Base-by-base conservation (phyloP, 2,113 vertebrate species). In the Microcebus jonahi region DNA sequence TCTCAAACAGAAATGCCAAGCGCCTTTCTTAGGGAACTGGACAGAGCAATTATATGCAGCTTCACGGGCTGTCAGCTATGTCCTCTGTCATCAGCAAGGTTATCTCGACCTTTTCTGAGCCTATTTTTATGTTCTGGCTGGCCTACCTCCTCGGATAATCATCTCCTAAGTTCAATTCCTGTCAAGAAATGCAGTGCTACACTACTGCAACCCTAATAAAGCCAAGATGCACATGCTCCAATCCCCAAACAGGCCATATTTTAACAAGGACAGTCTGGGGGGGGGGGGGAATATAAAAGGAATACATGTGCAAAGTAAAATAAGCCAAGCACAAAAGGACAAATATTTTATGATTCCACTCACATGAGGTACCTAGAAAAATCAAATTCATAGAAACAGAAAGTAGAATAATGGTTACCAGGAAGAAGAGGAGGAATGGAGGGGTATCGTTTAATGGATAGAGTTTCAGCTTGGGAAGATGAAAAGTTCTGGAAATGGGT, bases 41-140 rank as follows among this genome's bases (percentile, higher is more conserved):
- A 57, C 11, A 11, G 39, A 87, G 27, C 75, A 59, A 77, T 61
- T 67, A 18, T 1, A 14, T 82, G 57, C 36, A 61, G 53, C 71
- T 48, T 90, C 68, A 6, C 53, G 31, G 65, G 45, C 61, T 68
- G 50, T 88, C 81, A 61, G 45, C 45, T 39, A 5, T 42, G 63
- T 6, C 34, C 73, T 90, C 50, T 70, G 39, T 65, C 86, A 76
- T 79, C 94, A 76, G 42, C 0, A n/a, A 93, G 68, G 50, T 95
- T 93, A 75, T 75, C 95, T 65, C 81, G 48, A 42, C 25, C 42
- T 39, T 90, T 88, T 53, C 79, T 90, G 23, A 92, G 55, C 25
- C 95, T 94, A 93, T 87, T 71, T 89, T 97, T 90, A 90, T 79
- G 73, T 93, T 84, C 75, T 76, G 83, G 20, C 34, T 92, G 70